A percentile compares a stretch with the other conserved stretches of the same genome.
Conservation (phyloP, 2,888 invertebrate species). For the Meteorus colon region DNA sequence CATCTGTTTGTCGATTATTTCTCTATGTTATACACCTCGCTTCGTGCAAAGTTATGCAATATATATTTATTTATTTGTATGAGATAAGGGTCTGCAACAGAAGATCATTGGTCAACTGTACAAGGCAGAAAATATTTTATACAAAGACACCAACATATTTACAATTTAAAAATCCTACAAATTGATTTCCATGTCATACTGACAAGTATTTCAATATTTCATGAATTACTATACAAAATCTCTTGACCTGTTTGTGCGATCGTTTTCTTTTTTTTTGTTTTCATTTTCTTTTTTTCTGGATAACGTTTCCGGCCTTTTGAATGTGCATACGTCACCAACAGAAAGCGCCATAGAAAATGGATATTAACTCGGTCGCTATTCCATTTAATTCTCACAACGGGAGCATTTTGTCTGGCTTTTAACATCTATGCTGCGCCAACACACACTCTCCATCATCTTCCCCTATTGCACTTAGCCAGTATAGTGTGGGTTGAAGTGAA, state of each 20-base stretch:
- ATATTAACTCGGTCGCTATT: slow-evolving; percentile 55
- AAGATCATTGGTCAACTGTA: not conserved
- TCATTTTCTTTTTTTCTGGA: not conserved
- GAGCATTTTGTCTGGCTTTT: slow-evolving; percentile 56
- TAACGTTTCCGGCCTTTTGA: not conserved
- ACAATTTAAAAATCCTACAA: not conserved
- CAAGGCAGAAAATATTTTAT: not conserved
- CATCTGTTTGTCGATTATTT: slow-evolving; percentile 34
- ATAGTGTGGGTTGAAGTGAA: not conserved
- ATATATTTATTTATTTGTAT: slow-evolving; percentile 37
- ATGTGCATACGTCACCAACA: not conserved
- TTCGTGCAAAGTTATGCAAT: slow-evolving; percentile 32
- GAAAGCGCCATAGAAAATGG: slow-evolving; percentile 53
- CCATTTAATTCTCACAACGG: slow-evolving; percentile 50
- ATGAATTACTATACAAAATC: too few species aligned
- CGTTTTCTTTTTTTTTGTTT: slow-evolving; percentile 4
- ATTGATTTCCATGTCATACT: too few species aligned
- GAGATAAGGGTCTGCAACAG: slow-evolving; percentile 12
- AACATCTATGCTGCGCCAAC: slow-evolving; percentile 42
- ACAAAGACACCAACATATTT: not conserved
- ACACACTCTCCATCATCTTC: slow-evolving; percentile 20
- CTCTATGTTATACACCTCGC: not conserved
- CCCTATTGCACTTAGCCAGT: slow-evolving; percentile 18
- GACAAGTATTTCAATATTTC: too few species aligned
- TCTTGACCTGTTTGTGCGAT: not conserved